These are phyloP conservation scores for Origma solitaria DNA, from an alignment of 2,113 vertebrate genomes.

Conservation along the genomic window DNA sequence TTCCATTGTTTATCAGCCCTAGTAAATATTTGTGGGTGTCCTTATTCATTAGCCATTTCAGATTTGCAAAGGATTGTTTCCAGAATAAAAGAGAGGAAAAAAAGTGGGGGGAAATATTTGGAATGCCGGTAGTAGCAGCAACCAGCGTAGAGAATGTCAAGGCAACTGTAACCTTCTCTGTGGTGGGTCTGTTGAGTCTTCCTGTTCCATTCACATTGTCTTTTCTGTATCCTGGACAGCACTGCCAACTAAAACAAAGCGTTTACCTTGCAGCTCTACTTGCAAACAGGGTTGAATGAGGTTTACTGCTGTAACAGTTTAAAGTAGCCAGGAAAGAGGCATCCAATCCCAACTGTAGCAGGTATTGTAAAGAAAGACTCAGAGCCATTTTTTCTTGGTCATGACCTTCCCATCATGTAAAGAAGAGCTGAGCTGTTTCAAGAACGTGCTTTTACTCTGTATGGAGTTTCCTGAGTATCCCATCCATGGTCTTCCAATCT, in stretches of 20 bases:
- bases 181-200: background rate
- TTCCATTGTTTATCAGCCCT: slow-evolving; percentile 57
- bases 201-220: background rate
- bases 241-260: background rate
- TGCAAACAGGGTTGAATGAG: background rate
- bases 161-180: background rate
- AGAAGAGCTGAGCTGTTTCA: background rate
- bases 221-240: background rate
- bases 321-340: background rate
- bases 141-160: background rate
- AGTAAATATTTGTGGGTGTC: slow-evolving; percentile 52
- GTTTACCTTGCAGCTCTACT: background rate
- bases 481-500: background rate
- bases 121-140: background rate
- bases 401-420: background rate
- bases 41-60: background rate
- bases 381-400: background rate
- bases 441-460: background rate
- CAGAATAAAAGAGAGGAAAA: background rate
- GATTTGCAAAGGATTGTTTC: background rate
- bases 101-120: background rate
- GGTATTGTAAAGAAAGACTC: background rate
- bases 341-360: background rate
- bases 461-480: background rate
- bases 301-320: background rate